These are phyloP conservation scores for Drosophila miranda DNA, from an alignment of 1,140 invertebrate species.

Conservation along the genomic window DNA sequence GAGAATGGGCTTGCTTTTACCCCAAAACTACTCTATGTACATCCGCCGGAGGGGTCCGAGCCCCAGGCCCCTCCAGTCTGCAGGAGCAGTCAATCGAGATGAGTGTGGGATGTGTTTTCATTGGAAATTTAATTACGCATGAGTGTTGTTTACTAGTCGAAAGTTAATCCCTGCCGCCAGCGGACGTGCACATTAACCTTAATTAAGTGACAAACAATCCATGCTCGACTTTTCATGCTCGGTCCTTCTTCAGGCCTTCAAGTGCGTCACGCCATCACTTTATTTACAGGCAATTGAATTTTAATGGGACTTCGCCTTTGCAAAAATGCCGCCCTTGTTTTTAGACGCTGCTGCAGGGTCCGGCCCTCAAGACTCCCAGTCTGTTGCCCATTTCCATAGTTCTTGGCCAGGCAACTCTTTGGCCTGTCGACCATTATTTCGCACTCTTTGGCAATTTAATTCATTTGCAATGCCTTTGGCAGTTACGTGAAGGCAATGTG, in stretches of 20 bases:
- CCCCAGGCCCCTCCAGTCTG: neutral
- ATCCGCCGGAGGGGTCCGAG: neutral
- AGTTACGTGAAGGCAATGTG: slow-evolving; percentile 29
- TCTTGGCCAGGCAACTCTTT: slow-evolving; percentile 43
- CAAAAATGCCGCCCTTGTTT: slow-evolving; percentile 27
- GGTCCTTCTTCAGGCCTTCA: slow-evolving; percentile 6
- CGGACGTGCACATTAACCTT: slow-evolving; percentile 72
- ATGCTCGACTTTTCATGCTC: neutral
- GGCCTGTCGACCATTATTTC: slow-evolving; percentile 33
- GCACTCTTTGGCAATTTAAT: slow-evolving; percentile 55
- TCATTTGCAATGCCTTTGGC: slow-evolving; percentile 53
- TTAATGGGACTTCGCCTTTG: slow-evolving; percentile 66
- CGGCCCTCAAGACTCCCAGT: neutral
- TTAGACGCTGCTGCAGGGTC: neutral
- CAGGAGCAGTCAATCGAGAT: too few species aligned
- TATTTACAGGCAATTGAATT: slow-evolving; percentile 79
- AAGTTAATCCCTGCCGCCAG: slow-evolving; percentile 62
- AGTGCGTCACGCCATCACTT: slow-evolving; percentile 49
- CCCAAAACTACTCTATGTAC: slow-evolving; percentile 8
- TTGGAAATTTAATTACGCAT: slow-evolving; percentile 77
- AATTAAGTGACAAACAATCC: slow-evolving; percentile 78
- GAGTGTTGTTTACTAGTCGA: slow-evolving; percentile 73
- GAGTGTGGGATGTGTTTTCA: slow-evolving; percentile 24
- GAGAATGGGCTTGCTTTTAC: too few species aligned
- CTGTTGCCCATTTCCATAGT: slow-evolving; percentile 46